These are phyloP conservation scores for Tiaroga cobitis DNA, from an alignment of 2,797 vertebrate species.

Conservation along the genomic window DNA sequence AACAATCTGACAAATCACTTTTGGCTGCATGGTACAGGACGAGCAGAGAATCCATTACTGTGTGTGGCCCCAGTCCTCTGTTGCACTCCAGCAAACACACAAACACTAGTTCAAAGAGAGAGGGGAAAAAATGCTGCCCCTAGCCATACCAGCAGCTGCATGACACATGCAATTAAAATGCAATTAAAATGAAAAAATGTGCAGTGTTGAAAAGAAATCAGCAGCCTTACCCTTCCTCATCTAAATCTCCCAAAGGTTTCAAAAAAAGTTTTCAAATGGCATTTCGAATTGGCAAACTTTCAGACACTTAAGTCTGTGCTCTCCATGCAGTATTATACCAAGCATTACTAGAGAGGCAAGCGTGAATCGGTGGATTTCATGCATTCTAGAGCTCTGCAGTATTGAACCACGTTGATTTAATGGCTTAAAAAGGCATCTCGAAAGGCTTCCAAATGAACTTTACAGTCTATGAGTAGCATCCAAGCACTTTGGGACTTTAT, in stretches of 20 bases:
- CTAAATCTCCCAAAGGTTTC: slow-evolving; percentile 51
- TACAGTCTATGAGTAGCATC: slow-evolving; percentile 27
- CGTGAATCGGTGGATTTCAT: slow-evolving; percentile 65
- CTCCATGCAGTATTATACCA: slow-evolving; percentile 45
- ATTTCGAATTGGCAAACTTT: slow-evolving; percentile 19
- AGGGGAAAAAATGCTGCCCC: slow-evolving; percentile 46
- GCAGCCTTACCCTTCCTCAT: slow-evolving; percentile 21
- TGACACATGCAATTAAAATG: slow-evolving; percentile 70
- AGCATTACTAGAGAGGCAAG: slow-evolving; percentile 24
- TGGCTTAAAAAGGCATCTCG: slow-evolving; percentile 59
- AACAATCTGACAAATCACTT: slow-evolving; percentile 68
- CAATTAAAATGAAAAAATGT: slow-evolving; percentile 63
- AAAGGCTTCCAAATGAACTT: slow-evolving; percentile 63
- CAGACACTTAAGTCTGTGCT: slow-evolving; percentile 23
- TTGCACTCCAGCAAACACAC: slow-evolving; percentile 58
- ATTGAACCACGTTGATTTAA: slow-evolving; percentile 62
- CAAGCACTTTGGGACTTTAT: background rate
- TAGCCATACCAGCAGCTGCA: slow-evolving; percentile 57
- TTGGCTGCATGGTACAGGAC: slow-evolving; percentile 61
- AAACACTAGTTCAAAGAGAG: slow-evolving; percentile 52
- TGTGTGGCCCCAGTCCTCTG: slow-evolving; percentile 42
- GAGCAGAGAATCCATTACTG: slow-evolving; percentile 63
- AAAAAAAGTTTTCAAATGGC: slow-evolving; percentile 46
- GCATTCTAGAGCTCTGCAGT: slow-evolving; percentile 55
- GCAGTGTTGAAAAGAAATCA: slow-evolving; percentile 33